Base-by-base conservation (phyloP, 2,797 vertebrate genomes). In the Podarcis lilfordi region DNA sequence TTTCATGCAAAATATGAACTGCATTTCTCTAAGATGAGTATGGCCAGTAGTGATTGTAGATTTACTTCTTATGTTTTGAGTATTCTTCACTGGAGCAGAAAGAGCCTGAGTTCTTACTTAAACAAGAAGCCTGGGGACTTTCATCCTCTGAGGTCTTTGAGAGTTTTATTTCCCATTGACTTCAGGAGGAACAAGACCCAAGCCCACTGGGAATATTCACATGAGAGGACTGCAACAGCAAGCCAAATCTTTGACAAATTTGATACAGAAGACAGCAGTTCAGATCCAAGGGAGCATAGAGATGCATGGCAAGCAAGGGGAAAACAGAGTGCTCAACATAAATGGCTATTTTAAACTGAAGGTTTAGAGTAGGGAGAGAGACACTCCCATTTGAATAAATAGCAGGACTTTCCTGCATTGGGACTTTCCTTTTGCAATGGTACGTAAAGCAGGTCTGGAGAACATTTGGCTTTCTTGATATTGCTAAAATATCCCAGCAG, bases 271-370 rank as follows among this genome's bases (percentile, higher is more conserved):
- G 50, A 68, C 71, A 76, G 83, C 13, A n/a, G 69, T 88, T 92
- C 87, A 35, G 89, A 78, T 91, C 66, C 86, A 91, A 72, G 79
- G 92, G 37, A 88, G 93, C 89, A 86, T 69, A 79, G 89, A 92
- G 77, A 75, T 85, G 80, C 76, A 37, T n/a, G 77, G 88, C 76
- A 89, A 82, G 78, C 25, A 43, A 66, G 89, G 91, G 89, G 89
- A 80, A 40, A 93, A 84, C 82, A 76, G 81, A 78, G 86, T 4
- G 10, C 64, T 69, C 79, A 40, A 10, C 23, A 79, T 86, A 50
- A 78, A 88, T 59, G 85, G 88, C 91, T 92, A 82, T 90, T 59
- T 25, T 3, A 68, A 40, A 55, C 50, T 55, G 50, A 59, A 45
- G 78, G 43, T 6, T 81, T 21, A 8, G 66, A 72, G 17, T 27